Base-by-base conservation (phyloP, 2,888 invertebrate genomes). In the Diachrysia chrysitis region DNA sequence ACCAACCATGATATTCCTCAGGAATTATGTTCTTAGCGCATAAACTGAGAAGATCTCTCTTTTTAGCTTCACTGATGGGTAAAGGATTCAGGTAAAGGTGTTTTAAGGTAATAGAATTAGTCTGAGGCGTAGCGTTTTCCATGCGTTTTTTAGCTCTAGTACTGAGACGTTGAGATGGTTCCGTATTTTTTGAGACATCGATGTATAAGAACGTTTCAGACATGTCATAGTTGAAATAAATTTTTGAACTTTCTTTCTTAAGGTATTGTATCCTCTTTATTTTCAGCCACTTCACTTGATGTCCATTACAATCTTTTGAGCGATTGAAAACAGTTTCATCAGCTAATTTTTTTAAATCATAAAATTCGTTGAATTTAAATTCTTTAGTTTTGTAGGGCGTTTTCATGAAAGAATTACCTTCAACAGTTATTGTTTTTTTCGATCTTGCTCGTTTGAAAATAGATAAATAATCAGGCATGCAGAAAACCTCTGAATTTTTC, bases 281-380 rank as follows among this genome's bases (percentile, higher is more conserved):
- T 56, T 72, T 72, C 32, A 69, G 53, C 72, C 72, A 72, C 17
- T 68, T 58, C 16, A 71, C 67, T 63, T 35, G 60, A 23, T 69
- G 17, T 12, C 48, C 48, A 10, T 17, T 37, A 19, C n/a, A 53
- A 54, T 61, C 53, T 37, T 54, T 61, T 12, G 19, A 53, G 9
- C 16, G 53, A 21, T 61, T 61, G 35, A 21, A 60, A 35, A 57
- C 21, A 16, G 66, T 66, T 42, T 58, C 46, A 29, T 54, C 29
- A 12, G 63, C 16, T 29, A 68, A 23, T 58, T 63, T 14, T 56
- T 68, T 68, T n/a, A 63, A 56, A 48, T 68, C 59, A 25, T 63
- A 48, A 19, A 68, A 63, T 56, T 63, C 68, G 35, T 54, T 2
- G 23, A 63, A 59, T 63, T 68, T 68, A 53, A 62, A 67, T 58